Evolutionary conservation across 2,797 vertebrate genomes (phyloP), one percentile per base, ranked within the genome.

Genomic region (Leucoraja ocellata): DNA sequence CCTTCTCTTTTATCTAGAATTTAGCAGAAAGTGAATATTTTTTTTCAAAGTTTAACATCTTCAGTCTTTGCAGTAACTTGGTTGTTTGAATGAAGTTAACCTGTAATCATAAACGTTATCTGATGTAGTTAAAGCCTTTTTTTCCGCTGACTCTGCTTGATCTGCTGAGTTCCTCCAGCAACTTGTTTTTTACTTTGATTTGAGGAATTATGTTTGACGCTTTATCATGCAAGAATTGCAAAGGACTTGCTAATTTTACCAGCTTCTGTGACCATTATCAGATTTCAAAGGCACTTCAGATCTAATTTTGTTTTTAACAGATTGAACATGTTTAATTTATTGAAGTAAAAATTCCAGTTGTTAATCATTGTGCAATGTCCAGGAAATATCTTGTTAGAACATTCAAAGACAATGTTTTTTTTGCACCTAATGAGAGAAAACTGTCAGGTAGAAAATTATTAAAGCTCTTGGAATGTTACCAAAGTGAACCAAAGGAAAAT

Each of bases 201-300:
- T 86, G 54, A 63, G 61, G n/a, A 86, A 0, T 0, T 86, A 11
- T 61, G 58, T 63, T n/a, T 5, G 25, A 11, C 58, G 28, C 13
- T 1, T 86, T 25, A 86, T 25, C 58, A 63, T 3, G 5, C 61
- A 25, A 84, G 58, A 3, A 54, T 13, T 86, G 83, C 4, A 6
- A 86, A 86, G 61, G 83, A 46, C 28, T 25, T 61, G 54, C 83
- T 86, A n/a, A n/a, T 61, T 86, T 86, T 32, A 86, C n/a, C 58
- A 3, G 61, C 58, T n/a, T 63, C n/a, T 63, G 83, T n/a, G 28
- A 28, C 25, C 54, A n/a, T n/a, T 63, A 63, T 86, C 83, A 32
- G 83, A 63, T 61, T 84, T 84, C 54, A 81, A 81, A 58, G 81
- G 7, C 54, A 14, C 28, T 63, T 86, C 54, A 61, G 61, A 61